Percentiles rank a stretch among this genome's conserved stretches.
These are phyloP conservation scores for Melinaea menophilus DNA, from an alignment of 2,888 invertebrate species.

Conservation along the genomic window DNA sequence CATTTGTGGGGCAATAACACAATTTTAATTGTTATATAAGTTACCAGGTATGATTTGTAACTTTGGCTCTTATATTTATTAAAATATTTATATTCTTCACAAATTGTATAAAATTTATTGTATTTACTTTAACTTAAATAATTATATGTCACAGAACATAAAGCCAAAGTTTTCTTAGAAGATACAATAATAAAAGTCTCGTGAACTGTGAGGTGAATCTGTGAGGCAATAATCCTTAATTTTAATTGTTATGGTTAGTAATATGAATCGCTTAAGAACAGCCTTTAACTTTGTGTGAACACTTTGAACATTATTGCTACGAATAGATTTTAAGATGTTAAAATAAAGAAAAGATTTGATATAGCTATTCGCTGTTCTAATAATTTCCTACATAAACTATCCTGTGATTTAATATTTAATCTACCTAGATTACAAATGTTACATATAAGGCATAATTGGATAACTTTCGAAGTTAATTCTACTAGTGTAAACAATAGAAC, in stretches of 20 bases:
- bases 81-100: too few relatives aligned
- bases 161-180: constrained; percentile 3
- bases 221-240: constrained; percentile 21
- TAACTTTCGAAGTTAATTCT: constrained; percentile 57
- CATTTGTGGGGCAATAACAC: too few relatives aligned
- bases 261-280: background rate
- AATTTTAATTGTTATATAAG: too few relatives aligned
- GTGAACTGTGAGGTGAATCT: constrained; percentile 16
- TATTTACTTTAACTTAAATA: background rate
- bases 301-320: background rate
- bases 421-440: constrained; percentile 83
- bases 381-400: constrained; percentile 82
- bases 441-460: constrained; percentile 79
- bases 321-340: background rate
- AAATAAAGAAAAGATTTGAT: background rate
- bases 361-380: background rate
- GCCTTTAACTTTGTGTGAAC: background rate
- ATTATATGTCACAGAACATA: background rate
- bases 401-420: constrained; percentile 80
- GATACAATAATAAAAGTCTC: constrained; percentile 15
- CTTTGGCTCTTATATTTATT: too few relatives aligned
- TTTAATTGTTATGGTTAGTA: constrained; percentile 23
- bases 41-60: too few relatives aligned
- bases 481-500: constrained; percentile 70
- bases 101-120: background rate